These are phyloP conservation scores for Tipula unca DNA, from an alignment of 2,888 invertebrate genomes.

Conservation along the genomic window DNA sequence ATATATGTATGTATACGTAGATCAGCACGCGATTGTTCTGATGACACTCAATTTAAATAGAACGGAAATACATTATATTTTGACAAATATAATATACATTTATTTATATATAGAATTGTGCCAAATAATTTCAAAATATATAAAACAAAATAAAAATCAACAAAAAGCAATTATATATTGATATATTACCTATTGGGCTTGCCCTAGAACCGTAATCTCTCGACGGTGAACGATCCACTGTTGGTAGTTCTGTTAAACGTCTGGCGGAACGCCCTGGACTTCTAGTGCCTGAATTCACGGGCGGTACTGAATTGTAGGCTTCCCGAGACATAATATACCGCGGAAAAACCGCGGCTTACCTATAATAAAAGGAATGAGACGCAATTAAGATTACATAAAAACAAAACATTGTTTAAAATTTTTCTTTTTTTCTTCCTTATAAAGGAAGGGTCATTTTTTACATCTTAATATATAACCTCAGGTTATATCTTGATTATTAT, in stretches of 20 bases:
- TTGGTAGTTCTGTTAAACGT: conserved; percentile 63
- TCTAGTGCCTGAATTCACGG: conserved; percentile 57
- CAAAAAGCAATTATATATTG: neutral
- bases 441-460: neutral
- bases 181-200: conserved; percentile 47
- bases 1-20: neutral
- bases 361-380: conserved; percentile 21
- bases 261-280: conserved; percentile 53
- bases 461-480: neutral
- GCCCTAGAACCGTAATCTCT: conserved; percentile 61
- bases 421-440: neutral
- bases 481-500: neutral
- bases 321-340: conserved; percentile 45
- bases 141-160: neutral
- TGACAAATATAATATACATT: neutral
- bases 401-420: neutral
- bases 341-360: conserved; percentile 40
- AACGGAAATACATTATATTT: neutral
- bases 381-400: conserved; percentile 2
- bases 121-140: neutral
- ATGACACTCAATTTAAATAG: neutral
- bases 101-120: neutral
- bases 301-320: conserved; percentile 47
- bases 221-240: conserved; percentile 84
- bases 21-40: neutral